Evolutionary conservation across 2,888 invertebrate genomes (phyloP), one percentile per base, ranked within the genome.

Genomic region (Agrochola lota): DNA sequence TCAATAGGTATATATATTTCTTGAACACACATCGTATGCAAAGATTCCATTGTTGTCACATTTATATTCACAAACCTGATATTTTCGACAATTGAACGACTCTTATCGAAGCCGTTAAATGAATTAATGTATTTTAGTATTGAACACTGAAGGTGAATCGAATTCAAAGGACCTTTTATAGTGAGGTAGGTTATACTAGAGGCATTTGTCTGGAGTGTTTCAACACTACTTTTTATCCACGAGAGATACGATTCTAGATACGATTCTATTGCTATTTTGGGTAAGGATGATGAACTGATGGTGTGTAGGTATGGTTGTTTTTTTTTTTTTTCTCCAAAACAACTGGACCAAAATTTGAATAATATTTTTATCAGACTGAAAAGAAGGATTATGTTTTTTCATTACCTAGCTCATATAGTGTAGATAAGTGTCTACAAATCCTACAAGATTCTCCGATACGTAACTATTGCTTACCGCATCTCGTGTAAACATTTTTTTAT

Each of bases 91-190:
- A 63, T 75, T 74, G 52, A 15, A 70, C 62, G 77, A 85, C 74
- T 78, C 63, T 73, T 85, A 83, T 71, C 74, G 52, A 55, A 46
- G 62, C 55, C 67, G 82, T 85, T 78, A 73, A 71, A 55, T 35
- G 74, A 85, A 78, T 74, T 71, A 84, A 84, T 74, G 70, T 80
- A 46, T 49, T 62, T 59, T 81, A 59, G 63, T 82, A 77, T 52
- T 43, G 76, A 71, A 85, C 71, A 69, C 63, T 59, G 69, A 81
- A 74, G 62, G 68, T 71, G 85, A 87, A 85, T 77, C 73, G 74
- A 78, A 83, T 78, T 77, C 30, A 78, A 60, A 57, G 35, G 20
- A 30, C 67, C 57, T 78, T 60, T 71, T 17, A 59, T 64, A 69
- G 64, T 46, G 26, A 23, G 49, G 62, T 69, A 67, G 23, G 67